phyloP scores from a whole-genome alignment of 2,888 invertebrate genomes.

The Parthenolecanium corni region DNA sequence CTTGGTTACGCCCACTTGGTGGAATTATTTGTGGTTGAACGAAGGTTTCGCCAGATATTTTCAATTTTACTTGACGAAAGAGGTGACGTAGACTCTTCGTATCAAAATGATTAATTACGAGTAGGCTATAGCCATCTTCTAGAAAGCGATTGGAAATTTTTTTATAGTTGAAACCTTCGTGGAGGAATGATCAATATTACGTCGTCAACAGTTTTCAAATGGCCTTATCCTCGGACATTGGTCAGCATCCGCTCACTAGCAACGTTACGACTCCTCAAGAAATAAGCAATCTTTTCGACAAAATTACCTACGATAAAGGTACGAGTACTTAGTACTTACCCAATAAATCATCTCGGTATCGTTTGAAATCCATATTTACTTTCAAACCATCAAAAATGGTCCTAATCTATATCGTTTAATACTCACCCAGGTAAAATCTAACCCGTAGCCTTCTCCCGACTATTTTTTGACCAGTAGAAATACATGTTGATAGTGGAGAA shows the following conservation, averaged over 20 bases:
- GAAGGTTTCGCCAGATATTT: conserved; percentile 31
- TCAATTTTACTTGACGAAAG: conserved; percentile 27
- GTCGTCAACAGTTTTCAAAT: conserved; percentile 38
- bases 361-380: too few species aligned
- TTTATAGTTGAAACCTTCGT: conserved; percentile 31
- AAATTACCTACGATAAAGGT: conserved; percentile 59
- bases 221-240: conserved; percentile 44
- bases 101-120: neutral
- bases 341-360: too few species aligned
- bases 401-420: too few species aligned
- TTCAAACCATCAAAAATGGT: too few species aligned
- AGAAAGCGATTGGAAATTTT: too few species aligned
- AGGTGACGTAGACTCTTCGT: too few species aligned
- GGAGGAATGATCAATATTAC: conserved; percentile 32
- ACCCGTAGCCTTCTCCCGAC: too few species aligned
- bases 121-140: neutral
- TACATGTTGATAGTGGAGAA: too few species aligned
- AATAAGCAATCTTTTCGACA: conserved; percentile 51
- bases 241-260: conserved; percentile 47
- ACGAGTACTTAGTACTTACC: conserved; percentile 19
- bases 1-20: conserved; percentile 54
- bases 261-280: conserved; percentile 47
- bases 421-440: too few species aligned
- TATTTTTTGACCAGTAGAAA: too few species aligned
- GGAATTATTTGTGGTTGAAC: conserved; percentile 31